phyloP scores from a whole-genome alignment of 2,888 invertebrate species.

The Rhopalosiphum nymphaeae region DNA sequence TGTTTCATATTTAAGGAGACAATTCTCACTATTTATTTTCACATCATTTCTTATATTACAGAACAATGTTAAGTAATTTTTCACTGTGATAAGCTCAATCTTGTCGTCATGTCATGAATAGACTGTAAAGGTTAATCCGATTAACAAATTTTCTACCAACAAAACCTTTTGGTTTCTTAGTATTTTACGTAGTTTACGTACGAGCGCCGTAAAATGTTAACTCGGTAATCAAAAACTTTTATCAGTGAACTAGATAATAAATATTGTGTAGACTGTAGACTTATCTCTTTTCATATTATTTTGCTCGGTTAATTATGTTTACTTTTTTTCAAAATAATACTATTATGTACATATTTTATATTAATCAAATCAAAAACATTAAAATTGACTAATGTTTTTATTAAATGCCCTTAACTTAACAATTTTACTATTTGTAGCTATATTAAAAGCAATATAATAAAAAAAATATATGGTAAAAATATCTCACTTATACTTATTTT shows the following conservation, averaged over 20 bases:
- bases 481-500: neutral
- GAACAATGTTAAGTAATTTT: slow-evolving; percentile 25
- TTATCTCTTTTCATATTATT: slow-evolving; percentile 34
- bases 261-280: neutral
- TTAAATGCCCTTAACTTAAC: neutral
- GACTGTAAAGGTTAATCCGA: slow-evolving; percentile 46
- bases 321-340: neutral
- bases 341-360: neutral
- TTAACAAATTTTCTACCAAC: slow-evolving; percentile 26
- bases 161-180: slow-evolving; percentile 20
- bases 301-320: neutral
- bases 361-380: neutral
- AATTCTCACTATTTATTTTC: slow-evolving; percentile 6
- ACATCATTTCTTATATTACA: neutral
- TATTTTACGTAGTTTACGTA: slow-evolving; percentile 38
- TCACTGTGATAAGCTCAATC: slow-evolving; percentile 34
- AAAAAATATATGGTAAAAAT: neutral
- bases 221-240: slow-evolving; percentile 46
- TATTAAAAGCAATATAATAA: neutral
- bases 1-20: neutral
- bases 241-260: neutral
- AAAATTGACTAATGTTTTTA: neutral
- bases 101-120: slow-evolving; percentile 32
- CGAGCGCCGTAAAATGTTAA: neutral
- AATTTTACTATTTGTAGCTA: neutral